Percentiles rank a stretch among this genome's conserved stretches.
These are phyloP conservation scores for Hippopotamus amphibius DNA, from an alignment of 2,113 vertebrate species.

Conservation along the genomic window DNA sequence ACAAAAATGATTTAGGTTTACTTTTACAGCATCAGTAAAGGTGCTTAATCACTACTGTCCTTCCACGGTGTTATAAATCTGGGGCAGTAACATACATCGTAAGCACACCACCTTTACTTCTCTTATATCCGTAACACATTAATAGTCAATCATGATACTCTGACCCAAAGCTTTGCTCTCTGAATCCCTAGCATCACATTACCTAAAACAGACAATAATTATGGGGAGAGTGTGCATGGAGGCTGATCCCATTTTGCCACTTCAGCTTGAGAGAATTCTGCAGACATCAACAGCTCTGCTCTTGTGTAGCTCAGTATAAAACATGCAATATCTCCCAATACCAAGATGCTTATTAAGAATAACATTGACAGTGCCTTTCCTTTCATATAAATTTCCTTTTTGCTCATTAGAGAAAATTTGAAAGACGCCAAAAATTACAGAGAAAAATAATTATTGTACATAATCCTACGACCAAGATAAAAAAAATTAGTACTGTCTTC, in stretches of 20 bases:
- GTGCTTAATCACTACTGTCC: not conserved
- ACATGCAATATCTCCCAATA: not conserved
- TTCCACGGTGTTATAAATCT: fast-evolving
- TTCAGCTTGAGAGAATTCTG: not conserved
- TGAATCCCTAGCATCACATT: fast-evolving
- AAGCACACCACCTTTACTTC: fast-evolving
- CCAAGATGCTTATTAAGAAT: not conserved
- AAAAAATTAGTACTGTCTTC: not conserved
- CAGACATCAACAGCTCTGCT: not conserved
- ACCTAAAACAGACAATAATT: not conserved
- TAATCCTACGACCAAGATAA: not conserved
- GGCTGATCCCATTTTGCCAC: not conserved
- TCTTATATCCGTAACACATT: too few species aligned
- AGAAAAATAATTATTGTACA: not conserved
- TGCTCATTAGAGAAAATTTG: not conserved
- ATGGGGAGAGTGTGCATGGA: fast-evolving
- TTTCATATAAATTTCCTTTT: not conserved
- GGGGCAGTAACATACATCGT: fast-evolving
- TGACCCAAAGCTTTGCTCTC: not conserved
- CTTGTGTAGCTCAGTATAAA: not conserved
- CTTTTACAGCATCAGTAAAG: not conserved
- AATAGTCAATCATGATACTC: not conserved
- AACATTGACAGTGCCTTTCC: not conserved
- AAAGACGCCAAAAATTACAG: not conserved
- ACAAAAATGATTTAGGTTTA: not conserved